These are phyloP conservation scores for Melanotaenia parkinsoni DNA, from an alignment of 2,797 vertebrate genomes.

Conservation along the genomic window DNA sequence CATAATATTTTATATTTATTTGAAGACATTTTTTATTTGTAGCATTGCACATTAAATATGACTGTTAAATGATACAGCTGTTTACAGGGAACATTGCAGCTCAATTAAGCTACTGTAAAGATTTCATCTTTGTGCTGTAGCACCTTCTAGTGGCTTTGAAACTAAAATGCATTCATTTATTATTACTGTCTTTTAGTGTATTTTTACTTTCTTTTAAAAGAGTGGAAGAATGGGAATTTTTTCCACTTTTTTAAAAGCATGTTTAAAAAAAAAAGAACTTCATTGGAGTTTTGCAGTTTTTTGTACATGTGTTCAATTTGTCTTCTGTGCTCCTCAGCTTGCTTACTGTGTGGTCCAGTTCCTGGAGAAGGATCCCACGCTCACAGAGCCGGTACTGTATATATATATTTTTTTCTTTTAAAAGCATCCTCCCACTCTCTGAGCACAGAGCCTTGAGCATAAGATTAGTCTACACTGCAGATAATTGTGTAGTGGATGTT, in stretches of 20 bases:
- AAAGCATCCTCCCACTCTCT: constrained; percentile 47
- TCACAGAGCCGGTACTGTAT: constrained; percentile 92
- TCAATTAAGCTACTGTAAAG: background rate
- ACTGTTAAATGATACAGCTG: constrained; percentile 10
- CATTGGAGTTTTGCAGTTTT: background rate
- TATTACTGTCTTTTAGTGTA: background rate
- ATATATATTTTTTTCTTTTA: background rate
- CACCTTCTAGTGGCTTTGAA: constrained; percentile 58
- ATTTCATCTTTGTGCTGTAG: constrained; percentile 30
- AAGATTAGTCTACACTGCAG: constrained; percentile 55
- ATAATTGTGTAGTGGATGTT: constrained; percentile 30
- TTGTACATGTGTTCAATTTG: constrained; percentile 16
- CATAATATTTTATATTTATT: background rate
- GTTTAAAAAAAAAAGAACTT: too few species aligned
- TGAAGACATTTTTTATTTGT: background rate
- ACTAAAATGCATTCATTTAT: constrained; percentile 21
- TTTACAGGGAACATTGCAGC: background rate
- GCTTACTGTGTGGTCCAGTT: constrained; percentile 99
- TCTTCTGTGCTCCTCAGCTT: constrained; percentile 84
- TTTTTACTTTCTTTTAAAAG: background rate
- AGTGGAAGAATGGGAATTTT: too few species aligned
- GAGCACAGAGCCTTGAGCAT: constrained; percentile 30
- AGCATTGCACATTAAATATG: background rate
- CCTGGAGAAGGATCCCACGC: constrained; percentile 95
- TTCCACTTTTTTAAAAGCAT: background rate